Percentiles rank a stretch among this genome's conserved stretches.
phyloP scores from a whole-genome alignment of 2,113 vertebrate species.

The Carassius gibelio region DNA sequence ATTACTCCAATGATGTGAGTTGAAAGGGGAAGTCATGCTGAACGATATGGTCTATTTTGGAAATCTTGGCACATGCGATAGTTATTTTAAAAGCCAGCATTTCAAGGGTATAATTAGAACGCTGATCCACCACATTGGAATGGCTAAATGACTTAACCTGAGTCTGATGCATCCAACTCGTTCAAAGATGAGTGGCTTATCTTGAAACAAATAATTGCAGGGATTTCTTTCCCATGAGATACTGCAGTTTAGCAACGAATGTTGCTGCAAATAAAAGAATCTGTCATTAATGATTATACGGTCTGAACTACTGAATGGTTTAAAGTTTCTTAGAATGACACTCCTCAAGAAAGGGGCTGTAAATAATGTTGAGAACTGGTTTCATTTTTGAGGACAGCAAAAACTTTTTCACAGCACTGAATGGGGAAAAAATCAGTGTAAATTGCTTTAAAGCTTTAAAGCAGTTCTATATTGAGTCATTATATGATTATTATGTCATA shows the following conservation, averaged over 20 bases:
- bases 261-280: slow-evolving; percentile 18
- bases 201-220: slow-evolving; percentile 43
- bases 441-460: neutral
- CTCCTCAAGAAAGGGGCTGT: neutral
- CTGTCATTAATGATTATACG: slow-evolving; percentile 1
- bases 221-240: slow-evolving; percentile 31
- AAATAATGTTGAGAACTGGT: neutral
- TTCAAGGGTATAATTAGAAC: slow-evolving; percentile 53
- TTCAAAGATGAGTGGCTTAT: slow-evolving; percentile 28
- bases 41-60: neutral
- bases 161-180: slow-evolving; percentile 27
- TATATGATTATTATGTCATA: no score
- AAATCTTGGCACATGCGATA: slow-evolving; percentile 12
- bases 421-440: neutral
- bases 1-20: slow-evolving; percentile 20
- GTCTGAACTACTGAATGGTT: neutral
- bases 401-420: no score
- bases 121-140: slow-evolving; percentile 31
- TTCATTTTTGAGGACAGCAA: neutral
- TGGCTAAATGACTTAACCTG: slow-evolving; percentile 34
- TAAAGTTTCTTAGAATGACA: neutral
- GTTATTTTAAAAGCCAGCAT: slow-evolving; percentile 46
- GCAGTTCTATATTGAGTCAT: neutral
- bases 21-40: neutral
- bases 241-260: neutral